Conservation (phyloP, 2,888 invertebrate species). For the Tanypteryx hageni region DNA sequence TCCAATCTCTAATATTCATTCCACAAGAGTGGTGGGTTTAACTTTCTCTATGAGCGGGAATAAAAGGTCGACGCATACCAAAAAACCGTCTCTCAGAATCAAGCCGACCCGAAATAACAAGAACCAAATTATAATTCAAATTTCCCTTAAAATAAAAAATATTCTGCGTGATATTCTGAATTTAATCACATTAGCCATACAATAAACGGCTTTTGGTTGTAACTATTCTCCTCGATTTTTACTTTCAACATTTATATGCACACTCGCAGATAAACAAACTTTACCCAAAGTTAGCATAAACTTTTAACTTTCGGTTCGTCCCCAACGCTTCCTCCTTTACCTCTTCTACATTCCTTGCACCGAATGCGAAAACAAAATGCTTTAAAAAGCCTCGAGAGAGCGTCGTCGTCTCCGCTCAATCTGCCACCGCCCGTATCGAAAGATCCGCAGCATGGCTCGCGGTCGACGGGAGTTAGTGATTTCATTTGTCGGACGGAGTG, state of each 20-base stretch:
- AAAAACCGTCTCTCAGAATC: too few relatives aligned
- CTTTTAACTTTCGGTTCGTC: not conserved
- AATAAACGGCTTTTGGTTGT: too few relatives aligned
- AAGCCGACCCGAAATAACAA: too few relatives aligned
- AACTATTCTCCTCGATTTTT: too few relatives aligned
- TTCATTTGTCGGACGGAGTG: not conserved
- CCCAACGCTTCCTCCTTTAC: not conserved
- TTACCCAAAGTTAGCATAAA: not conserved
- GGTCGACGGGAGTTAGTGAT: not conserved
- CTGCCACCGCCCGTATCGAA: not conserved
- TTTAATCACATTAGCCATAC: too few relatives aligned
- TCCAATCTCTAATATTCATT: too few relatives aligned
- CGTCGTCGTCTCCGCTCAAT: not conserved
- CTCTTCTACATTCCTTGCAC: not conserved
- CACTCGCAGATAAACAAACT: not conserved
- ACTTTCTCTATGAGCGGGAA: too few relatives aligned
- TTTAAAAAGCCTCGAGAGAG: not conserved
- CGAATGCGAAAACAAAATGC: not conserved
- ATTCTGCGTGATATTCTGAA: too few relatives aligned
- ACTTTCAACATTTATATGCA: not conserved
- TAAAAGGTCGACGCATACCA: too few relatives aligned
- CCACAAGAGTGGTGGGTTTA: too few relatives aligned
- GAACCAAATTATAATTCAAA: too few relatives aligned
- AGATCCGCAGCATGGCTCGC: not conserved
- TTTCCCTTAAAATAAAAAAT: too few relatives aligned